phyloP scores from a whole-genome alignment of 2,797 vertebrate genomes.

The Coilia nasus region DNA sequence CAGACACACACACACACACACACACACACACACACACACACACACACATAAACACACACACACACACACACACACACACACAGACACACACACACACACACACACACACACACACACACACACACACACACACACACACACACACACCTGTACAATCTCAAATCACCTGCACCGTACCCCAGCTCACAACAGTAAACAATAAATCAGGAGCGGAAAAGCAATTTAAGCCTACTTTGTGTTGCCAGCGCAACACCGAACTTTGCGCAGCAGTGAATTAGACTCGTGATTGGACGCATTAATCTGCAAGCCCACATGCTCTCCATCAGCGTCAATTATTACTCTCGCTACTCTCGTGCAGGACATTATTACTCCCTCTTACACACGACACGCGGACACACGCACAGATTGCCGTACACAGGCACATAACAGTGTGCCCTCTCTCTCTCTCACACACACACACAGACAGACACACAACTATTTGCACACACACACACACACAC shows the following conservation, averaged over 20 bases:
- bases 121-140: not conserved
- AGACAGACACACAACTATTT: not conserved
- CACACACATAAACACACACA: not conserved
- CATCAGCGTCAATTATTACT: no score
- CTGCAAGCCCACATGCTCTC: no score
- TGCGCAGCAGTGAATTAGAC: conserved; percentile 36
- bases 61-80: not conserved
- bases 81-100: conserved; percentile 1
- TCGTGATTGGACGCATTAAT: no score
- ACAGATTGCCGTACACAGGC: no score
- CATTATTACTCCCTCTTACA: no score
- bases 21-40: conserved; percentile 3
- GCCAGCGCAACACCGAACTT: not conserved
- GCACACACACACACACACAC: not conserved
- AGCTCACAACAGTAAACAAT: conserved; percentile 2
- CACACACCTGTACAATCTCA: not conserved
- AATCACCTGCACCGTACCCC: not conserved
- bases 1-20: not conserved
- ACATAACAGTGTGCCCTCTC: no score
- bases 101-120: not conserved
- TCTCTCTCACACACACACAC: no score
- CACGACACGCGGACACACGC: no score
- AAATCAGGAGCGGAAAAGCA: conserved; percentile 10
- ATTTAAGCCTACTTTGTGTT: conserved; percentile 30
- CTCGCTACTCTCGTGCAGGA: no score